Evolutionary conservation across 2,113 vertebrate genomes (phyloP), one percentile per base, ranked within the genome.

Genomic region (Vulpes lagopus): DNA sequence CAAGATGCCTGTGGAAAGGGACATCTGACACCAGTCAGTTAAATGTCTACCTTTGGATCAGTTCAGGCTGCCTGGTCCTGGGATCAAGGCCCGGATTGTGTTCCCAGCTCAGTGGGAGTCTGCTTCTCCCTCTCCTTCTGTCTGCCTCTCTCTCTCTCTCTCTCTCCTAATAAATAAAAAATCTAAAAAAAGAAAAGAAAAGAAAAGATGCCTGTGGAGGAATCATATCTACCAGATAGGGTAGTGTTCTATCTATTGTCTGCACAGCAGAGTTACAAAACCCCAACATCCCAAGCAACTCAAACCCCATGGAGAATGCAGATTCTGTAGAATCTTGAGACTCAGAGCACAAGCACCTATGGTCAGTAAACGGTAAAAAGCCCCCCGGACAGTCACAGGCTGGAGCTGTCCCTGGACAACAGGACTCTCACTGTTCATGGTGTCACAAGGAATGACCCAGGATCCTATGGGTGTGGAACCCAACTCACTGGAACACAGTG

Each of bases 401-500:
- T 82, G 20, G 20, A 32, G 8, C 73, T 97, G 55, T 87, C 86
- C 17, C 2, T 0, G 10, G 51, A 94, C 57, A 97, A 94, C 59
- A 96, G 64, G 69, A 97, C 20, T 4, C 95, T 98, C 69, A 89
- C 65, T 53, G 38, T 98, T 87, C 11, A 80, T 81, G 22, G 0
- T 4, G 79, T 97, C 49, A 90, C 62, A 19, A 96, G 95, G 69
- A 79, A 57, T 4, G 91, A 97, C 30, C 38, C 27, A 16, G 98
- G 96, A 76, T 38, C 32, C 38, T 97, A 97, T 85, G 8, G 62
- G 32, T 98, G 97, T 81, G 82, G 30, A 76, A 67, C n/a, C 8
- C 2, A 43, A 43, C 38, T 7, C 2, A 43, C 43, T 43, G 8
- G 80, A 98, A 96, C 73, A 76, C 53, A 51, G 73, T 35, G 85